Base-by-base conservation (phyloP, 2,113 vertebrate genomes). In the Callaeas wilsoni region DNA sequence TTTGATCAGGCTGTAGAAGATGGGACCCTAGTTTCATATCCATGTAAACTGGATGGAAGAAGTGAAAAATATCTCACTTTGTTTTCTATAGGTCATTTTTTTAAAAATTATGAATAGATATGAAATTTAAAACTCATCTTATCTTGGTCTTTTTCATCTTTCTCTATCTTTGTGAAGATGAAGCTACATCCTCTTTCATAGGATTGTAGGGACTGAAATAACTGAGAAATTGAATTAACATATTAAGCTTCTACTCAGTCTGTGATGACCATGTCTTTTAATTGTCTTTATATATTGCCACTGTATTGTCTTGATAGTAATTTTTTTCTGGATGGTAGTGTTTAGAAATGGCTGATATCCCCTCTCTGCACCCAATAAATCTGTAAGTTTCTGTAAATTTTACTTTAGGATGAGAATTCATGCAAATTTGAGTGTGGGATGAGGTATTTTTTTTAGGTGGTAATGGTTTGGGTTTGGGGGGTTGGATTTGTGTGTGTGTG, bases 401-500 rank as follows among this genome's bases (percentile, higher is more conserved):
- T 52, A 57, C 11, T 29, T 57, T 11, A 52, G 6, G 12, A 19
- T 33, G 21, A 88, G 85, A 85, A 56, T 60, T 75, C 9, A 23
- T 82, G 49, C 17, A n/a, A 63, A 63, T 57, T 41, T 68, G 12
- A 33, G 9, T 5, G 2, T 52, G 5, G 3, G 10, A 39, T 39
- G 29, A 63, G 13, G 17, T 14, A 6, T 19, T 32, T 57, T 62
- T 63, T 68, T 47, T 27, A 35, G 4, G 26, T 21, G 3, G 20
- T 9, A 30, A 27, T 20, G 7, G 8, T 53, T 68, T 53, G 4
- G 2, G 10, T 59, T 90, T 16, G 1, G 15, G 3, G 6, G 3
- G 1, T 3, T 5, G 2, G 7, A 20, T 65, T 57, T 69, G 1
- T 68, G 16, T 22, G 3, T 67, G 35, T 22, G 25, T 18, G 2